Base-by-base conservation (phyloP, 2,888 invertebrate genomes). In the Furcula furcula region DNA sequence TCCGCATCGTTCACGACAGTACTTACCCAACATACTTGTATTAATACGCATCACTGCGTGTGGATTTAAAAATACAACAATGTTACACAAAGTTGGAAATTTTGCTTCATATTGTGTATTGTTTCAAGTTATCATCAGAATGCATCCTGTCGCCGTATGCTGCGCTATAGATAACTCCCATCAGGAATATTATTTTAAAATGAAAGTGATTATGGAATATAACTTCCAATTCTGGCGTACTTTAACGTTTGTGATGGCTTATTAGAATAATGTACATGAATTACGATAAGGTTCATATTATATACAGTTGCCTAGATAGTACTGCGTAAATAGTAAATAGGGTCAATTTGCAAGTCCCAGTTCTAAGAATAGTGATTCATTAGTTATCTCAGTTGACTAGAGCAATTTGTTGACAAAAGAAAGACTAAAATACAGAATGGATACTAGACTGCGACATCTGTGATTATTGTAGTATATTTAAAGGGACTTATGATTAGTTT, bases 11-110 rank as follows among this genome's bases (percentile, higher is more conserved):
- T n/a, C n/a, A n/a, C n/a, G n/a, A n/a, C n/a, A n/a, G n/a, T n/a
- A n/a, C n/a, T n/a, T n/a, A n/a, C n/a, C n/a, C n/a, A n/a, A n/a
- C n/a, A n/a, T n/a, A n/a, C n/a, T n/a, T n/a, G n/a, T n/a, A n/a
- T n/a, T n/a, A n/a, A 25, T 29, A 30, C 31, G 29, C 42, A 23
- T 34, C 36, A 30, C 31, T 36, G 34, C 45, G 31, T 31, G 30
- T 36, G 21, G 15, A 38, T 40, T 51, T 51, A 30, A 38, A n/a
- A 45, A 51, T 49, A 51, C 50, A 51, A 54, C 49, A 33, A 35
- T 35, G 37, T 35, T 35, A 28, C 23, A 10, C 10, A 16, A 38
- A 22, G 21, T 34, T 38, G 42, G 32, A 32, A 52, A 36, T 9
- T 32, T 12, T 18, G 33, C 18, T 31, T 20, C 34, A 45, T 36